phyloP scores from a whole-genome alignment of 2,797 vertebrate genomes.

The Gorsachius magnificus region DNA sequence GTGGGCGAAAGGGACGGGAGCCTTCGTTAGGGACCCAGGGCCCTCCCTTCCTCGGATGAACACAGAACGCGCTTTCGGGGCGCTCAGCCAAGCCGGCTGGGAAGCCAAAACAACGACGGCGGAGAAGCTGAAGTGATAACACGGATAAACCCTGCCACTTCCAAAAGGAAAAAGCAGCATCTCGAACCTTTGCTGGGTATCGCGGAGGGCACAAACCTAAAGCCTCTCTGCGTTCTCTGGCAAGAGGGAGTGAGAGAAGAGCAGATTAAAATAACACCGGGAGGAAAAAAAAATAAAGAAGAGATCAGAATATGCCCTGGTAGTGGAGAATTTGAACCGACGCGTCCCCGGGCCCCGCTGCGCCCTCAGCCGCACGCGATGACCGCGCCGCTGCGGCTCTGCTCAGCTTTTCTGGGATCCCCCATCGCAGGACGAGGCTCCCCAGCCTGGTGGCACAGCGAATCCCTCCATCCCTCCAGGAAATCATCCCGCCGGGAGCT shows the following conservation, averaged over 20 bases:
- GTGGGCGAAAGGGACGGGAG: background rate
- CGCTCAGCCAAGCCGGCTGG: background rate
- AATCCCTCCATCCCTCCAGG: background rate
- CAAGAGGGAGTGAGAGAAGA: conserved; percentile 18
- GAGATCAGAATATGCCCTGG: background rate
- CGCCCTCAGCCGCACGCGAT: background rate
- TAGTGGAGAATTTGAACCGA: background rate
- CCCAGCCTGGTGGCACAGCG: background rate
- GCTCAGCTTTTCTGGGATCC: background rate
- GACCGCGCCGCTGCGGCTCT: accelerated
- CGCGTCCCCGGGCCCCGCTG: background rate
- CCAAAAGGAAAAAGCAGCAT: background rate
- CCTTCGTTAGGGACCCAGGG: background rate
- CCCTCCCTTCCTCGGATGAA: background rate
- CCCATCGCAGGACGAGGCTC: accelerated
- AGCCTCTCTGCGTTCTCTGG: background rate
- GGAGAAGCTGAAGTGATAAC: background rate
- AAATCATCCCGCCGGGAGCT: accelerated
- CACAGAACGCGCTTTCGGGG: background rate
- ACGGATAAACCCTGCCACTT: background rate
- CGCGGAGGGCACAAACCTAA: conserved; percentile 22
- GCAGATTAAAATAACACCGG: conserved; percentile 15
- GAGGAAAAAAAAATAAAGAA: background rate
- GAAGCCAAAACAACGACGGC: background rate
- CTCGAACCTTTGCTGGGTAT: background rate